Evolutionary conservation across 1,140 invertebrate species (phyloP), one percentile per base, ranked within the genome.

Genomic region (Vollenhovia emeryi): DNA sequence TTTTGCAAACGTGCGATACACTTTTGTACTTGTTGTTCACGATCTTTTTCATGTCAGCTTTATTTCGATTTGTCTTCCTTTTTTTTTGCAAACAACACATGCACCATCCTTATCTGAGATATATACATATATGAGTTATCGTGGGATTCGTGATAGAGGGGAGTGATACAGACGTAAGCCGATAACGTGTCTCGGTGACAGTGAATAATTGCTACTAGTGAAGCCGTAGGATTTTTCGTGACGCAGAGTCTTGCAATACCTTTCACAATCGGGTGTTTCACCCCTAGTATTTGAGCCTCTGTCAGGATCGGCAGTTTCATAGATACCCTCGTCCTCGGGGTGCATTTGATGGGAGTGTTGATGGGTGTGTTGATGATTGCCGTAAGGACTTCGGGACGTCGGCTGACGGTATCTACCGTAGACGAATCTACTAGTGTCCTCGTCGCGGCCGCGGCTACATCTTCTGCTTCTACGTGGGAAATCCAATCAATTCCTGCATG

Each of bases 231-330:
- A 36, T 79, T 79, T 64, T 84, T 84, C 83, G 60, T 90, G 85
- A 76, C 84, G 88, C 85, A 89, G 88, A 91, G 71, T 90, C 90
- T 79, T 84, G 90, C 91, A 91, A 93, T 97, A 98, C 97, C 97
- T 98, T 96, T 97, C 97, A 95, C 97, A 97, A 94, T 98, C 97
- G 90, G 97, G 97, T 73, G 97, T 97, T 94, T 97, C 97, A 83
- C 95, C 97, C 95, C 94, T 93, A 91, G 95, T 92, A 94, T 95
- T 95, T 87, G 93, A 95, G 91, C 93, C 94, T 93, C 96, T 95
- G 91, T 97, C 96, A 93, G 96, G 96, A 95, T 98, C 97, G 87
- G 97, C 97, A 91, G 97, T 97, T 95, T 98, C 97, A 94, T 98
- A 98, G 89, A 98, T 97, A 93, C 97, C 97, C 94, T 98, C 97